Percentiles rank a stretch among this genome's conserved stretches.
Evolutionary conservation across 2,888 invertebrate genomes (phyloP).

Genomic region (Cecidostiba fungosa): DNA sequence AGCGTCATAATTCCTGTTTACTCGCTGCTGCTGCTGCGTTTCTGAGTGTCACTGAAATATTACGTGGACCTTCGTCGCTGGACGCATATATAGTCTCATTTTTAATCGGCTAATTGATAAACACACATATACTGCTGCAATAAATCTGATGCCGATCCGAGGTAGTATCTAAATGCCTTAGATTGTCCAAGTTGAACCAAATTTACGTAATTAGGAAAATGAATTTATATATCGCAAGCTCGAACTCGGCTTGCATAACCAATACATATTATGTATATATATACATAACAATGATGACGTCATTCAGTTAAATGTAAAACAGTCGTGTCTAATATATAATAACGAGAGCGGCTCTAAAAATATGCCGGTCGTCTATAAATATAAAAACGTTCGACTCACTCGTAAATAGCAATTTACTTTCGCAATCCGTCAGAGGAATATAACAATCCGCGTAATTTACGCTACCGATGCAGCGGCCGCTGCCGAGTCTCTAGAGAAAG

Average conservation of each 20-base stretch:
- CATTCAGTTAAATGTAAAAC: background rate
- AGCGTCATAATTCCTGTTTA: background rate
- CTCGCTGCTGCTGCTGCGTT: background rate
- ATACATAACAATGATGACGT: constrained; percentile 21
- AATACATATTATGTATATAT: background rate
- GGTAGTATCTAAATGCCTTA: background rate
- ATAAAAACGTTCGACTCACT: constrained; percentile 33
- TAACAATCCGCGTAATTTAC: constrained; percentile 41
- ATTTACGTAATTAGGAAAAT: constrained; percentile 7
- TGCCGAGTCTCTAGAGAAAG: background rate
- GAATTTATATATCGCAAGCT: constrained; percentile 7
- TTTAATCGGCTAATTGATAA: background rate
- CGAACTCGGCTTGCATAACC: constrained; percentile 25
- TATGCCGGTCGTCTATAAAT: constrained; percentile 19
- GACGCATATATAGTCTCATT: background rate
- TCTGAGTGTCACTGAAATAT: background rate
- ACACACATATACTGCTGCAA: background rate
- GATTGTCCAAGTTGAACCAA: background rate
- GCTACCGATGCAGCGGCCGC: constrained; percentile 6
- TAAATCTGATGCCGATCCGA: background rate
- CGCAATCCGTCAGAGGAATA: constrained; percentile 42
- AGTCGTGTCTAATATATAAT: background rate
- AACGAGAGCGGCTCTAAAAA: constrained; percentile 10
- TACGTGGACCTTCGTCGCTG: background rate
- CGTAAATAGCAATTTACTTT: constrained; percentile 40